Evolutionary conservation across 2,113 vertebrate genomes (phyloP), one percentile per base, ranked within the genome.

Genomic region (Tympanuchus pallidicinctus): DNA sequence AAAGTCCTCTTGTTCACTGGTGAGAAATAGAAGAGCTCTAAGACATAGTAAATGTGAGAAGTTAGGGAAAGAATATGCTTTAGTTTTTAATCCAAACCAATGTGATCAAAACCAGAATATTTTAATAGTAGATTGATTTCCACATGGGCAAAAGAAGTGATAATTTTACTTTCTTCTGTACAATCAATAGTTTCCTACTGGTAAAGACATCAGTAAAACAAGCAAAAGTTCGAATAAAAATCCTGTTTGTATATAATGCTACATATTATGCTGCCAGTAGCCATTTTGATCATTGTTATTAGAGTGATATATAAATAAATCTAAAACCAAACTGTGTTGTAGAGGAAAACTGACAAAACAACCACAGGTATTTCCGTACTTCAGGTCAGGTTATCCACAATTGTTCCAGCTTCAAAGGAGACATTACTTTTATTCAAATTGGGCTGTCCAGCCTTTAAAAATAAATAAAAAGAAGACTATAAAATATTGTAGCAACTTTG

Each of bases 381-480:
- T 79, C 34, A 71, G 28, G 20, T 13, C 32, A 85, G 34, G 43
- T 83, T 89, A 82, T 43, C 67, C 30, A 60, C 48, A 60, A 66
- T 28, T 45, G 24, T 28, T 79, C 25, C 8, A 30, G 8, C 92
- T 93, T 94, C 81, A 92, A 89, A 89, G 38, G 25, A 8, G 92
- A 82, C 9, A 65, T 67, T 90, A 70, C 77, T 93, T 70, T 75
- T 74, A 71, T 75, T 47, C 73, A 82, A 82, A 91, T 52, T 87
- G 32, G 38, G 67, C 17, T 88, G 40, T 66, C 85, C 70, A 59
- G 20, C 40, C 21, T 63, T 70, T 11, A 25, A 43, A 69, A 32
- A 6, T 13, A 48, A 70, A 43, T 82, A 77, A 76, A 67, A 78
- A 14, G 2, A 74, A 71, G 27, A 12, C 4, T 86, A 25, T 82